Evolutionary conservation across 1,140 invertebrate species (phyloP).

Genomic region (Belonocnema kinseyi): DNA sequence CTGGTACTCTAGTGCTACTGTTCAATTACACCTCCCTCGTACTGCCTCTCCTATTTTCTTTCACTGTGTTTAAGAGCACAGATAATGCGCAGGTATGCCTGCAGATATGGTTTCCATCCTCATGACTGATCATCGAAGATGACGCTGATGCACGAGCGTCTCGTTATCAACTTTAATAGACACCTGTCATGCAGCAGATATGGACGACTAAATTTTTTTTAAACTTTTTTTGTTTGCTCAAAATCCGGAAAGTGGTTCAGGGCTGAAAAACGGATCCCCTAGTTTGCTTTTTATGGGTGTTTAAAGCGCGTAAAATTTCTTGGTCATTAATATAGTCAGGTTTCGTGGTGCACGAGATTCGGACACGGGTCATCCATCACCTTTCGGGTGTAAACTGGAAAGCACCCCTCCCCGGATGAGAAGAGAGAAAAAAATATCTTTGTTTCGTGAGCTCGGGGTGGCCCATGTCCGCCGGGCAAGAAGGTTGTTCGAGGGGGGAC

Average conservation of each 20-base stretch:
- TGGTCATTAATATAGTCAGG: constrained; percentile 65
- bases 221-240: background rate
- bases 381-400: constrained; percentile 49
- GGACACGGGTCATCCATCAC: constrained; percentile 67
- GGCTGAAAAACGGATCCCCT: constrained; percentile 53
- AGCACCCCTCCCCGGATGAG: constrained; percentile 41
- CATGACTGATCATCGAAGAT: background rate
- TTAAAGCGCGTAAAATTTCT: constrained; percentile 71
- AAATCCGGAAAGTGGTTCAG: constrained; percentile 41
- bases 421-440: constrained; percentile 66
- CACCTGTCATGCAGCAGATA: background rate
- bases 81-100: background rate
- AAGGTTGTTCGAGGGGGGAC: constrained; percentile 59
- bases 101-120: constrained; percentile 6
- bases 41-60: constrained; percentile 16
- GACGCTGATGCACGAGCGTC: background rate
- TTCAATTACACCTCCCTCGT: constrained; percentile 21
- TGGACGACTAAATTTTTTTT: background rate
- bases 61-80: background rate
- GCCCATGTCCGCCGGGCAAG: constrained; percentile 62
- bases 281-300: constrained; percentile 54
- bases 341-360: constrained; percentile 44
- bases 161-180: constrained; percentile 8
- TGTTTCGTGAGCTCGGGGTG: constrained; percentile 70
- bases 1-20: constrained; percentile 2